Evolutionary conservation across 2,113 vertebrate species (phyloP).

Genomic region (cattle (Bos taurus)): ARS-UCD2.0 NC_037333.1:50288501-50289000

Average conservation of each 20-base stretch:
- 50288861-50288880: not conserved
- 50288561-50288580: not conserved
- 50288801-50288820: not conserved
- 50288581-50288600: not conserved
- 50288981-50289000: not conserved
- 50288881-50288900: not conserved
- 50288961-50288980: not conserved
- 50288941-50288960: not conserved
- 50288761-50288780: not conserved
- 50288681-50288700: not conserved
- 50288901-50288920: not conserved
- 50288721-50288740: not conserved
- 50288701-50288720: not conserved
- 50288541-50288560: not conserved
- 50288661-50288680: not conserved
- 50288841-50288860: not conserved
- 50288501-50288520: not conserved
- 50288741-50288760: not conserved
- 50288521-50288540: not conserved
- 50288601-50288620: not conserved
- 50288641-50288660: not conserved
- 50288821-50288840: not conserved
- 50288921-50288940: not conserved
- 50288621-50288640: not conserved
- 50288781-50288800: not conserved